A percentile compares a stretch with the other conserved stretches of the same genome.
Conservation (phyloP, 2,888 invertebrate species). For the Cataglyphis albicans region DNA sequence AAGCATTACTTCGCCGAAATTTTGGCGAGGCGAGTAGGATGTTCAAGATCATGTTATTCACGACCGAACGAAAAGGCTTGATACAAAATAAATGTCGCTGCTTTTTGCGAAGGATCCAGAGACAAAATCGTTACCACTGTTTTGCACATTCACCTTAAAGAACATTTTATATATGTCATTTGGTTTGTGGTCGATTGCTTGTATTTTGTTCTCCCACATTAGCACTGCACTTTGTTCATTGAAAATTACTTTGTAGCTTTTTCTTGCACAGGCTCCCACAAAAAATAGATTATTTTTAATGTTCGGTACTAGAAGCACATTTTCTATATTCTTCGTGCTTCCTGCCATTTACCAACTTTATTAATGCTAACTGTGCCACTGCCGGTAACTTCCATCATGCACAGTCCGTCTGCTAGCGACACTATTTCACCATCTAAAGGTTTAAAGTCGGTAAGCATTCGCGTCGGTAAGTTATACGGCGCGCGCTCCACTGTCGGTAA, state of each 20-base stretch:
- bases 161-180: not conserved
- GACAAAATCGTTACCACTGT: not conserved
- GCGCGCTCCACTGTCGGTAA: conserved; percentile 55
- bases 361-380: conserved; percentile 43
- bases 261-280: conserved; percentile 29
- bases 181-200: not conserved
- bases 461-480: conserved; percentile 57
- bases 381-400: conserved; percentile 9
- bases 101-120: no score
- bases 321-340: conserved; percentile 25
- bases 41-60: no score
- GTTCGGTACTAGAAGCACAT: conserved; percentile 56
- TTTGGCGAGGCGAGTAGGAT: no score
- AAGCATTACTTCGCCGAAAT: no score
- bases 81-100: no score
- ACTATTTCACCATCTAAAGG: not conserved
- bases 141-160: not conserved
- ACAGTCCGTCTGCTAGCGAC: conserved; percentile 39
- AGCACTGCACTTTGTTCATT: conserved; percentile 18
- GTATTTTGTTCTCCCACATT: not conserved
- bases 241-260: conserved; percentile 24
- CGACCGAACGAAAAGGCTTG: no score
- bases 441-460: conserved; percentile 38
- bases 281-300: conserved; percentile 57
- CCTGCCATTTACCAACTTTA: conserved; percentile 15